phyloP scores from a whole-genome alignment of 2,113 vertebrate species.

The Rhinolophus ferrumequinum region DNA sequence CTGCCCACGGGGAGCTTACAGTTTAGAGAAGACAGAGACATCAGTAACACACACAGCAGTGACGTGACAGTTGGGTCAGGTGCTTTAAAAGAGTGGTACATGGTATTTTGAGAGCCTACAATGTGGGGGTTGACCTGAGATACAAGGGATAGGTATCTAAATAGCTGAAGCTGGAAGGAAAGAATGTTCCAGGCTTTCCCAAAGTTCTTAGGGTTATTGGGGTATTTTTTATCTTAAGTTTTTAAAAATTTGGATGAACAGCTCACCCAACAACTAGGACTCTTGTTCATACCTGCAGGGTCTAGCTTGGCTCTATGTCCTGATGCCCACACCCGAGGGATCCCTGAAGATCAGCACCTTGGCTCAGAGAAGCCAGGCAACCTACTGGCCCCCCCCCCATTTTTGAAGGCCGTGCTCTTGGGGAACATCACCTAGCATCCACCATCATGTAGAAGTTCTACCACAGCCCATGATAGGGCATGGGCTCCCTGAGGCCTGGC shows the following conservation, averaged over 20 bases:
- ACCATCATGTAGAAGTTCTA: not conserved
- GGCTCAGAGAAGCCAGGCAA: not conserved
- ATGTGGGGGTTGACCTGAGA: not conserved
- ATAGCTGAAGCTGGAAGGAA: not conserved
- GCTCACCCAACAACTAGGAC: not conserved
- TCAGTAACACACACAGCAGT: not conserved
- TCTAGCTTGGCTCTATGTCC: not conserved
- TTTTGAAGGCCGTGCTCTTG: not conserved
- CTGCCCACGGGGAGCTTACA: not conserved
- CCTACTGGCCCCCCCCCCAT: not conserved
- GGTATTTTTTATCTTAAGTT: not conserved
- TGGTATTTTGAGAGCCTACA: not conserved
- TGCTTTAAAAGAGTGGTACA: not conserved
- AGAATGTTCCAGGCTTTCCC: not conserved
- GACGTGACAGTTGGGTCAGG: not conserved
- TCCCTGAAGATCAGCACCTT: not conserved
- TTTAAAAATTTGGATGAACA: not conserved
- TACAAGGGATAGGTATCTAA: not conserved
- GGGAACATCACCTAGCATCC: not conserved
- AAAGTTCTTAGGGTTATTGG: not conserved
- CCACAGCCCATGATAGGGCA: too few species aligned
- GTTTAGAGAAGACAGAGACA: not conserved
- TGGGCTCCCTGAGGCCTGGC: not conserved
- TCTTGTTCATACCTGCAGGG: too few species aligned
- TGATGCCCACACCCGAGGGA: not conserved